Percentiles rank a stretch among this genome's conserved stretches.
Evolutionary conservation across 2,113 vertebrate species (phyloP).

Genomic region (Nyctibius bracteatus): DNA sequence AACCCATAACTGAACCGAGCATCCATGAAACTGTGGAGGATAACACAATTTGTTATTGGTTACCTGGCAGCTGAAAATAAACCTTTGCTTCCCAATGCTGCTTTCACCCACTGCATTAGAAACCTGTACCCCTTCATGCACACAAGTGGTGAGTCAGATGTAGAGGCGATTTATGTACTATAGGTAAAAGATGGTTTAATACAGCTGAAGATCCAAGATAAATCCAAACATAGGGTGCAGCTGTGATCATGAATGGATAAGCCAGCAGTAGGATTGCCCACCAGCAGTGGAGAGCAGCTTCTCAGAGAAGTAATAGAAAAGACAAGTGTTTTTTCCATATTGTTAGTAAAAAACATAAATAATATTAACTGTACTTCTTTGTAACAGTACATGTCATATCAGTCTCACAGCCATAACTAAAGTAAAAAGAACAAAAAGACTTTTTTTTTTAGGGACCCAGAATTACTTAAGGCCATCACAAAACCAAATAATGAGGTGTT

Average conservation of each 20-base stretch:
- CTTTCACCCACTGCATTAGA: not conserved
- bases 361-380: not conserved
- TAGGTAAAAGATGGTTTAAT: constrained; percentile 1
- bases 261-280: not conserved
- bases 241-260: constrained; percentile 19
- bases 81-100: not conserved
- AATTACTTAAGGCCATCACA: not conserved
- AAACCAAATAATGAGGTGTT: not conserved
- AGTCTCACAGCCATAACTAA: not conserved
- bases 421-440: not conserved
- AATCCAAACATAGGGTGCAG: not conserved
- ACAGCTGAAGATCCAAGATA: not conserved
- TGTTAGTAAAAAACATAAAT: not conserved
- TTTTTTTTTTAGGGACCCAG: not conserved
- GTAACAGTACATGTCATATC: not conserved
- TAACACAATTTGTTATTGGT: constrained; percentile 9
- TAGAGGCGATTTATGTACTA: not conserved
- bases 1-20: constrained; percentile 31
- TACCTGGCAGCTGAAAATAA: not conserved
- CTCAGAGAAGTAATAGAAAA: not conserved
- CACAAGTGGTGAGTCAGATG: not conserved
- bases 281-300: not conserved
- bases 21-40: not conserved
- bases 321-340: not conserved
- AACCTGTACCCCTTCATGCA: not conserved